Base-by-base conservation (phyloP, 2,797 vertebrate genomes). In the Manis javanica region DNA sequence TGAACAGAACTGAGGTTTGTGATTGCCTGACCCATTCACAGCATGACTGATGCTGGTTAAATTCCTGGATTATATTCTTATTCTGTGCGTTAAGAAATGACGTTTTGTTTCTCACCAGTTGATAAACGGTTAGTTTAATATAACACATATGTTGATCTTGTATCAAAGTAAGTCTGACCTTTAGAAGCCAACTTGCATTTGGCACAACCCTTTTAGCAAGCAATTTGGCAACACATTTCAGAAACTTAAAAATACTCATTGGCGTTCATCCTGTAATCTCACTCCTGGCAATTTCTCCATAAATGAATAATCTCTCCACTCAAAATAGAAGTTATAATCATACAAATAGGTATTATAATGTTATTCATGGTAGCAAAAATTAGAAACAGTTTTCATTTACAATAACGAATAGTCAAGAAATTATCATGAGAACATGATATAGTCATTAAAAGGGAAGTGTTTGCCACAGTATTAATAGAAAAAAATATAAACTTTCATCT, bases 161-260 rank as follows among this genome's bases (percentile, higher is more conserved):
- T 84, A 81, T 95, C 46, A 96, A 93, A 96, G 87, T 84, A 95
- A 96, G 63, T 81, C 66, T 96, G 95, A 96, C 88, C 71, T 96
- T 95, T 96, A 96, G 95, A 81, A 91, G 39, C 42, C 68, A 83
- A 46, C 16, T 69, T 75, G 64, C 51, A 84, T 79, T 75, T 94
- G 71, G 42, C 29, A 42, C 46, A 79, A 57, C 57, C 82, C 85
- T 94, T 93, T 87, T 64, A 92, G 81, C 79, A 84, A 94, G 64
- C 53, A 90, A 81, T 66, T 49, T 94, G 95, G 77, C 81, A 90
- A 79, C 79, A 90, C 46, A 34, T 71, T 91, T 87, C 53, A 85
- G 64, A 87, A 61, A 15, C 69, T 75, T 95, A 75, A 96, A 96
- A 95, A 96, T 92, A 96, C 87, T 87, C 78, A 24, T 51, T 84